Evolutionary conservation across 2,113 vertebrate species (phyloP), one percentile per base, ranked within the genome.

Genomic region (Muntiacus muntjak): DNA sequence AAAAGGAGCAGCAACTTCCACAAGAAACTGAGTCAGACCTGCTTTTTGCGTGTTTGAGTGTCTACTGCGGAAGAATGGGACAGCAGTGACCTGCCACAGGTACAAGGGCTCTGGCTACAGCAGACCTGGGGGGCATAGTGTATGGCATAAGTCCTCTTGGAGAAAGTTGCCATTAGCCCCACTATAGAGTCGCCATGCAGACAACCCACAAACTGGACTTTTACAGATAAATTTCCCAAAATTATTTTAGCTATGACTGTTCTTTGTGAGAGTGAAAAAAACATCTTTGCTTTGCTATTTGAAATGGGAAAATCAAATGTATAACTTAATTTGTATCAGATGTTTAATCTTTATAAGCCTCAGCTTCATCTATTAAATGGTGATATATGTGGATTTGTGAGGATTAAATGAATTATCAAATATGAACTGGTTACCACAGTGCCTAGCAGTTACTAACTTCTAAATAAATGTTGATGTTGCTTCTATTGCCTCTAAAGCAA

Each of bases 171-270:
- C 67, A 23, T 71, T 71, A 71, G 21, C n/a, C n/a, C 67, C n/a
- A 71, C n/a, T 71, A 23, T 40, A 13, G 10, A 71, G 67, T 36
- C 2, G 0, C 67, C 19, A 23, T 23, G n/a, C 67, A 40, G 67
- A 40, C 6, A 5, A 23, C n/a, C 19, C 36, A 40, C 67, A 71
- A 12, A 40, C 19, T 71, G 67, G n/a, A 71, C 67, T 71, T 71
- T 40, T 23, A 40, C 67, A 71, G 36, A 52, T 52, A 87, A 83
- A 50, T 17, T 81, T 90, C 17, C 47, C 33, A 57, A 92, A 94
- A 36, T 76, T 81, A 93, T 83, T 96, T 97, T 95, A 87, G 26
- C 40, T 90, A 25, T 91, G 28, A 67, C 85, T 86, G 6, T 94
- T 14, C 30, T 3, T 47, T 64, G 15, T 90, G 40, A 90, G 28